Evolutionary conservation across 1,140 invertebrate species (phyloP).

Genomic region (Sitobion miscanthi): DNA sequence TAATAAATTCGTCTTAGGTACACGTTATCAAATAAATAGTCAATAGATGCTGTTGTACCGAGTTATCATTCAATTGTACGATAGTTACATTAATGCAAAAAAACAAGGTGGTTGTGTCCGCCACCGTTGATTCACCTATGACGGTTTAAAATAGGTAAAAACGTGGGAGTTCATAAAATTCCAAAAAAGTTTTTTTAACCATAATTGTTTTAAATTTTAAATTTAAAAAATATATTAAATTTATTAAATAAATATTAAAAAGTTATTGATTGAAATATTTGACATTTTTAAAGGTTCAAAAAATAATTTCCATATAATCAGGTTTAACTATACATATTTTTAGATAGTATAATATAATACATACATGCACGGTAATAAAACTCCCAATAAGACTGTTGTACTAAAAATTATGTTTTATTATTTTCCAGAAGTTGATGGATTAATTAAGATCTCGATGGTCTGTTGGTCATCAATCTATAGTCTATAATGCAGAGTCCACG

Average conservation of each 20-base stretch:
- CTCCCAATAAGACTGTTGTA: not conserved
- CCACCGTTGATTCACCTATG: too few relatives aligned
- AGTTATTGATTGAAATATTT: not conserved
- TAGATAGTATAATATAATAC: not conserved
- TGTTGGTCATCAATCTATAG: not conserved
- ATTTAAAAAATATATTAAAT: not conserved
- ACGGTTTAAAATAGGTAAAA: too few relatives aligned
- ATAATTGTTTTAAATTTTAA: not conserved
- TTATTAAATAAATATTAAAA: not conserved
- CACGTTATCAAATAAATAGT: too few relatives aligned
- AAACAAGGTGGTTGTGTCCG: too few relatives aligned
- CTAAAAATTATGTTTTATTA: not conserved
- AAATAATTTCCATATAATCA: not conserved
- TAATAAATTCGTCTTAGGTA: too few relatives aligned
- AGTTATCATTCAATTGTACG: too few relatives aligned
- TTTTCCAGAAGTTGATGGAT: constrained; percentile 18
- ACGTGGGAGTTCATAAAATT: too few relatives aligned
- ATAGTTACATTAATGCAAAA: too few relatives aligned
- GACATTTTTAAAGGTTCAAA: not conserved
- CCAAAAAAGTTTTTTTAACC: too few relatives aligned
- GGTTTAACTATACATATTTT: not conserved
- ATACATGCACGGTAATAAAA: not conserved
- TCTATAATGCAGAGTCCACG: too few relatives aligned
- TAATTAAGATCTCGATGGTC: not conserved
- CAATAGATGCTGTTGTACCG: too few relatives aligned